phyloP scores from a whole-genome alignment of 2,888 invertebrate species.

The Erpobdella octoculata region DNA sequence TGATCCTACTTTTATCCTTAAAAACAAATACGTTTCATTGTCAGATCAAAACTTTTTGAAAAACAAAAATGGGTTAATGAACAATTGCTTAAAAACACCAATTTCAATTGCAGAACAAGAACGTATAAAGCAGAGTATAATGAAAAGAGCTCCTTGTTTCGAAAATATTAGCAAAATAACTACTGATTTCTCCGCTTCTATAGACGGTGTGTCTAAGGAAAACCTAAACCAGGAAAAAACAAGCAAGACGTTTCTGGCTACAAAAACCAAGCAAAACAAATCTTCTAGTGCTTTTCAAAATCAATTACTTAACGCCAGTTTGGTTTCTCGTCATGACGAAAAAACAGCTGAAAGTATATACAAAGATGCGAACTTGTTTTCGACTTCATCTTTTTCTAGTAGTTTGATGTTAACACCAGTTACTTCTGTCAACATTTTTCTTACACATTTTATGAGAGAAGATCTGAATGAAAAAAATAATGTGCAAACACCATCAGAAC shows the following conservation, averaged over 20 bases:
- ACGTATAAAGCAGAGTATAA: constrained; percentile 12
- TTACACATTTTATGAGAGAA: constrained; percentile 23
- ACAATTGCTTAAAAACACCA: neutral
- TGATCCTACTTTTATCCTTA: no score
- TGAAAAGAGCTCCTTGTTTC: constrained; percentile 45
- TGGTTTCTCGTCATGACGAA: neutral
- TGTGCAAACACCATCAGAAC: neutral
- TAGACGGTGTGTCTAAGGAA: neutral
- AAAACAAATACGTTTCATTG: neutral
- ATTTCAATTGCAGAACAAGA: neutral
- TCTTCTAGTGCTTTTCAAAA: neutral
- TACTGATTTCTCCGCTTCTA: neutral
- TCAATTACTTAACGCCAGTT: no score
- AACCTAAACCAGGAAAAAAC: neutral
- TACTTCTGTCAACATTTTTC: constrained; percentile 25
- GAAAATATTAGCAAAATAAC: constrained; percentile 47
- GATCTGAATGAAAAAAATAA: neutral
- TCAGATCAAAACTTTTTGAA: neutral
- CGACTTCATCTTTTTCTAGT: neutral
- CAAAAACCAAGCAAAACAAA: neutral
- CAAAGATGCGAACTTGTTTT: neutral
- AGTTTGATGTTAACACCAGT: constrained; percentile 21
- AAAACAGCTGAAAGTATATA: neutral
- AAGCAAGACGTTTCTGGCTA: neutral
- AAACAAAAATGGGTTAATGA: neutral